A percentile compares a stretch with the other conserved stretches of the same genome.
phyloP scores from a whole-genome alignment of 2,113 vertebrate genomes.

The Xenopus tropicalis region DNA sequence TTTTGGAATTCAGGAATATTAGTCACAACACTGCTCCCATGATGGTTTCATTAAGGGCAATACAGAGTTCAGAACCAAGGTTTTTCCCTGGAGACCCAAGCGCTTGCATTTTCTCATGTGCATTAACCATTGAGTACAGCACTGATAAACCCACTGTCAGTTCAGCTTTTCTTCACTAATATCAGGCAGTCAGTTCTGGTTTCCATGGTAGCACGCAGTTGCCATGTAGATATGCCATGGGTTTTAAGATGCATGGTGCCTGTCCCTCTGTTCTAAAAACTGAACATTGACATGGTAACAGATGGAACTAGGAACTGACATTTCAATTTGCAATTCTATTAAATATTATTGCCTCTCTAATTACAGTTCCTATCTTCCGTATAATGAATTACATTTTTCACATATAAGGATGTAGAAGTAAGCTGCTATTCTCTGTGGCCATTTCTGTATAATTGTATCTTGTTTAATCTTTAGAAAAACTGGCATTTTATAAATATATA shows the following conservation, averaged over 20 bases:
- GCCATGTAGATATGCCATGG: constrained; percentile 22
- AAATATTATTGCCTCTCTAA: not conserved
- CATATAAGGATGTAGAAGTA: too few relatives aligned
- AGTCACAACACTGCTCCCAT: constrained; percentile 6
- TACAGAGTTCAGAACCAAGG: not conserved
- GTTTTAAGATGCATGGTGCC: not conserved
- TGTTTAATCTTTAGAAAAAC: too few relatives aligned
- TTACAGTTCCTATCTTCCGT: not conserved
- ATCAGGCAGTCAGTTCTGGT: constrained; percentile 24
- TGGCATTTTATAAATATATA: too few relatives aligned
- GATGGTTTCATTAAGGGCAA: not conserved
- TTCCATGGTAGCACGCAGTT: constrained; percentile 33
- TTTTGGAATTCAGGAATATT: not conserved
- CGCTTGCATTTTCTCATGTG: constrained; percentile 19
- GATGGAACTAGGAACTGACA: constrained; percentile 12
- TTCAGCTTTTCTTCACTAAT: constrained; percentile 26
- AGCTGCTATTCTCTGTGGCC: too few relatives aligned
- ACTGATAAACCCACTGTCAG: constrained; percentile 23
- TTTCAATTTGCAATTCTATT: constrained; percentile 10
- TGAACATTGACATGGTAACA: constrained; percentile 10
- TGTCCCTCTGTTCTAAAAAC: not conserved
- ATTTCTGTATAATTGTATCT: too few relatives aligned
- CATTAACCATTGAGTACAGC: constrained; percentile 1
- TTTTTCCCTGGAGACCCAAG: constrained; percentile 13
- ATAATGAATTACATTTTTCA: too few relatives aligned